A percentile compares a stretch with the other conserved stretches of the same genome.
phyloP scores from a whole-genome alignment of 2,888 invertebrate genomes.

The Drosophila infuscata region DNA sequence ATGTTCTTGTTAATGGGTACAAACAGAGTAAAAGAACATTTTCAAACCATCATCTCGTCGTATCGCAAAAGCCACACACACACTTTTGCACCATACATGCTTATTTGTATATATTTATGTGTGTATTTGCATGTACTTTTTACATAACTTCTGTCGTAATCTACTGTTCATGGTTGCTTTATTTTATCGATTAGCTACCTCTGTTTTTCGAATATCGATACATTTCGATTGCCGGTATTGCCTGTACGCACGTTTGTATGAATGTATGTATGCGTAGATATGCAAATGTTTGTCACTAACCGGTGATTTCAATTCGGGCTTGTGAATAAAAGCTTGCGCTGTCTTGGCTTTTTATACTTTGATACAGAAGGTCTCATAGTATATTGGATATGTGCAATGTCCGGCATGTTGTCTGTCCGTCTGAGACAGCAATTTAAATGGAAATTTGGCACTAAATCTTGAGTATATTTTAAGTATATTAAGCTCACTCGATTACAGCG shows the following conservation, averaged over 20 bases:
- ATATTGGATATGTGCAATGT: background rate
- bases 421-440: background rate
- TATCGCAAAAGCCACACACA: background rate
- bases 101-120: background rate
- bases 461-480: too few relatives aligned
- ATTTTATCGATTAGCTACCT: background rate
- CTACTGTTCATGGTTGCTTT: background rate
- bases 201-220: background rate
- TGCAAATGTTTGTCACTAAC: background rate
- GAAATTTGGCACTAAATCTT: too few relatives aligned
- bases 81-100: background rate
- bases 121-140: background rate
- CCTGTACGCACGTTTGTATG: background rate
- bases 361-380: background rate
- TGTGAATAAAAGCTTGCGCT: background rate
- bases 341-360: background rate
- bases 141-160: background rate
- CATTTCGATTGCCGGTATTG: background rate
- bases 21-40: constrained; percentile 15
- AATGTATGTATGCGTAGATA: background rate
- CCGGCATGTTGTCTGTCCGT: background rate
- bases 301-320: background rate
- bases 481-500: too few relatives aligned
- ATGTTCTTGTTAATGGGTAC: constrained; percentile 53
- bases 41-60: background rate